Conservation (phyloP, 2,113 vertebrate species). For the Fulmarus glacialis region DNA sequence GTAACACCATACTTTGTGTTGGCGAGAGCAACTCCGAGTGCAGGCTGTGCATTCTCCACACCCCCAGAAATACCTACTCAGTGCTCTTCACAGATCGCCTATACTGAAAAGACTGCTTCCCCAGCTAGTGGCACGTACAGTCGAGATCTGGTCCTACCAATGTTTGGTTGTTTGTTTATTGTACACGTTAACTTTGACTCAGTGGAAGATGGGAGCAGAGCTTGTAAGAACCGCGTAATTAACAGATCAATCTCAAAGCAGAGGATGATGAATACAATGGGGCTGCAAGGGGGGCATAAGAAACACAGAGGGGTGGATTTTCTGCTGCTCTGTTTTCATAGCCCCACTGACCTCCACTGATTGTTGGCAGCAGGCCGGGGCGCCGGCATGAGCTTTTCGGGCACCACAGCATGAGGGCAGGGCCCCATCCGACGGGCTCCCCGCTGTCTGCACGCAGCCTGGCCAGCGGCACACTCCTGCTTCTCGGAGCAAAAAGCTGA, state of each 20-base stretch:
- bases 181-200: background rate
- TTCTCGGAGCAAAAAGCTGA: background rate
- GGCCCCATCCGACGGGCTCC: background rate
- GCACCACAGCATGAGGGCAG: background rate
- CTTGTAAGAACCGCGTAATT: background rate
- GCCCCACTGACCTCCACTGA: background rate
- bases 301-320: background rate
- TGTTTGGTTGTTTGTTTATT: background rate
- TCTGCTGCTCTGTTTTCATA: background rate
- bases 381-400: background rate
- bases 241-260: background rate
- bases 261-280: background rate
- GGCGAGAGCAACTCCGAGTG: background rate
- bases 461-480: accelerated
- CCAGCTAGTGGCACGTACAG: background rate
- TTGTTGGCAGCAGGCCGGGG: background rate
- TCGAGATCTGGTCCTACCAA: background rate
- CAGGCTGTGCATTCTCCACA: background rate
- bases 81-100: background rate
- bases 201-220: background rate
- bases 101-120: background rate
- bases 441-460: accelerated
- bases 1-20: constrained; percentile 18
- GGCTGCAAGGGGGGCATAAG: background rate
- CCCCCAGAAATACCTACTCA: background rate